A percentile compares a stretch with the other conserved stretches of the same genome.
phyloP scores from a whole-genome alignment of 1,140 invertebrate species.

The Bacillus rossius region DNA sequence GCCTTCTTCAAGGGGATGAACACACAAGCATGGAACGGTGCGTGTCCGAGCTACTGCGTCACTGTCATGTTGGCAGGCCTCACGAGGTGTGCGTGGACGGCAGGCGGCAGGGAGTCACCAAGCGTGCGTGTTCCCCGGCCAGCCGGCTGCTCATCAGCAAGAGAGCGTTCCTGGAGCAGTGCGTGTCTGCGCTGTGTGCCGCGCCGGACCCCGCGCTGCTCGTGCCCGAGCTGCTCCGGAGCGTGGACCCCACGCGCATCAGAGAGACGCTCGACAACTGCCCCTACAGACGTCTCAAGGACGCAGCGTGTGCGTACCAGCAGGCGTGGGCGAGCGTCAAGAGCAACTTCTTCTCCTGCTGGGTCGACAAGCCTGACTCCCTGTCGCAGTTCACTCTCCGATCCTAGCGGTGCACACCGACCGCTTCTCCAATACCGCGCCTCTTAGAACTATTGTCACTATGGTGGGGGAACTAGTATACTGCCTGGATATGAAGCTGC shows the following conservation, averaged over 20 bases:
- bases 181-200: background rate
- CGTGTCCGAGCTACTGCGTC: no score
- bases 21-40: no score
- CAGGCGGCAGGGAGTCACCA: conserved; percentile 72
- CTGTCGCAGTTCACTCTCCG: background rate
- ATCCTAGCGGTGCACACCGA: no score
- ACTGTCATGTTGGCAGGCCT: conserved; percentile 40
- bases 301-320: conserved; percentile 2
- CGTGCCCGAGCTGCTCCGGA: background rate
- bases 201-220: background rate
- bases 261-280: background rate
- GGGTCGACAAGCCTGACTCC: background rate
- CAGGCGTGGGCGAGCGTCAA: background rate
- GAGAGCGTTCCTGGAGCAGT: conserved; percentile 4
- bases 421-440: no score
- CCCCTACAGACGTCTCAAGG: background rate
- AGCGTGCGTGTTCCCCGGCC: conserved; percentile 45
- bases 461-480: no score
- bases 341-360: conserved; percentile 5
- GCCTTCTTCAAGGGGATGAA: no score
- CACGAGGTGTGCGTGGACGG: conserved; percentile 75
- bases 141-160: conserved; percentile 6
- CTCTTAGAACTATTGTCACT: no score
- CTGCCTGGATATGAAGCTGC: no score
- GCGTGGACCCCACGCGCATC: background rate